Base-by-base conservation (phyloP, 2,888 invertebrate species). In the Phaonia tiefii region DNA sequence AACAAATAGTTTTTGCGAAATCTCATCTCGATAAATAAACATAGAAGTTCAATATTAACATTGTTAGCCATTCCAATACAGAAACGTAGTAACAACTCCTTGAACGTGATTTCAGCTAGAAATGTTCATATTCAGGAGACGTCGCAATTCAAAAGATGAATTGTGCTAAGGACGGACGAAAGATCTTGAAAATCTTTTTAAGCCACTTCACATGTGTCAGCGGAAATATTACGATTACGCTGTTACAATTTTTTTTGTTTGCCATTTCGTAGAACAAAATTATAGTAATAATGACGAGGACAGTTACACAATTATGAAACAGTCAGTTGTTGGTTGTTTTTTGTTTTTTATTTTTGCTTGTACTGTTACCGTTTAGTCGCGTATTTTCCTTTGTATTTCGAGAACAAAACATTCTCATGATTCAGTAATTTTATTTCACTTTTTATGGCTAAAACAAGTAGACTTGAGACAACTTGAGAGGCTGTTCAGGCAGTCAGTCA, bases 261-360 rank as follows among this genome's bases (percentile, higher is more conserved):
- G 69, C 49, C 13, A 31, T 1, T n/a, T 65, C 56, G 42, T 60
- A 78, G 42, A 75, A 75, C 75, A 78, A 39, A 56, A 75, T 44
- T 8, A n/a, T 44, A 44, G 11, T 11, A 44, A 44, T 44, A 44
- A 44, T 67, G 66, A 75, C 81, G 78, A 81, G 81, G 81, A 78
- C 78, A 80, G 78, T 75, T 81, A 75, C 78, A 56, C 69, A 75
- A 75, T 81, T 81, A 78, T 75, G 75, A 78, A 81, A 78, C 73
- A 74, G n/a, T 71, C 74, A 67, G 25, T 37, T 39, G 15, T 31
- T 58, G n/a, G n/a, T n/a, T n/a, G n/a, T n/a, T n/a, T n/a, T n/a
- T 37, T 49, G 67, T 76, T 44, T 80, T 76, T 44, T 63, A n/a
- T 54, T 46, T 44, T 31, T 31, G 31, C 31, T 31, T 5, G 31